phyloP scores from a whole-genome alignment of 2,888 invertebrate genomes.

The Philaethria dido region DNA sequence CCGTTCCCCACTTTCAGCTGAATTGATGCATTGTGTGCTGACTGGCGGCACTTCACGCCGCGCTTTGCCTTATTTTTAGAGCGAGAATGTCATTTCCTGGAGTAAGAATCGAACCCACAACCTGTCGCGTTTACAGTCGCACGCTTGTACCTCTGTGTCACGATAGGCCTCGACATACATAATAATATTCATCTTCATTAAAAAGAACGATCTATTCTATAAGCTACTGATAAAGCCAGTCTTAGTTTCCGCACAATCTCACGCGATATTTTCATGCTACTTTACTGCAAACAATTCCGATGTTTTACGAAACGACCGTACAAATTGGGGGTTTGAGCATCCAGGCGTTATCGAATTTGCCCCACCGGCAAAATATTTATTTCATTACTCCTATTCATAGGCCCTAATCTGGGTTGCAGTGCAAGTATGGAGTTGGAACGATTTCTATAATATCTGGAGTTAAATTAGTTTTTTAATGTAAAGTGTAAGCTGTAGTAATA shows the following conservation, averaged over 20 bases:
- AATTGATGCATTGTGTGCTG: no score
- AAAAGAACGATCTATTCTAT: slow-evolving; percentile 16
- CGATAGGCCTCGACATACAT: no score
- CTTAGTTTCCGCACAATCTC: slow-evolving; percentile 71
- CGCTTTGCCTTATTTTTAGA: no score
- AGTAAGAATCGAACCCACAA: no score
- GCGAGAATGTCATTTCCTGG: no score
- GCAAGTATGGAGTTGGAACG: slow-evolving; percentile 42
- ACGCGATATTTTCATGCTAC: slow-evolving; percentile 65
- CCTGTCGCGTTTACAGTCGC: no score
- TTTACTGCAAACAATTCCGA: slow-evolving; percentile 71
- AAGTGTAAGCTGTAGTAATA: background rate
- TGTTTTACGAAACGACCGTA: slow-evolving; percentile 73
- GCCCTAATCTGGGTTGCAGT: slow-evolving; percentile 74
- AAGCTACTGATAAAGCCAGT: slow-evolving; percentile 30
- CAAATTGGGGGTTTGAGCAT: slow-evolving; percentile 74
- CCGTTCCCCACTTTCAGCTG: no score
- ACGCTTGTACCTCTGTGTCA: no score
- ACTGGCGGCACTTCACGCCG: no score
- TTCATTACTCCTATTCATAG: slow-evolving; percentile 83
- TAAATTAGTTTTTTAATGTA: background rate
- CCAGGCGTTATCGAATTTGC: slow-evolving; percentile 75
- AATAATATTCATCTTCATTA: background rate
- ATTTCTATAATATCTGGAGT: background rate
- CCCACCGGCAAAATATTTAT: slow-evolving; percentile 83